phyloP scores from a whole-genome alignment of 37 sponge, comb jelly and placozoan genomes.

The Crambe crambe region DNA sequence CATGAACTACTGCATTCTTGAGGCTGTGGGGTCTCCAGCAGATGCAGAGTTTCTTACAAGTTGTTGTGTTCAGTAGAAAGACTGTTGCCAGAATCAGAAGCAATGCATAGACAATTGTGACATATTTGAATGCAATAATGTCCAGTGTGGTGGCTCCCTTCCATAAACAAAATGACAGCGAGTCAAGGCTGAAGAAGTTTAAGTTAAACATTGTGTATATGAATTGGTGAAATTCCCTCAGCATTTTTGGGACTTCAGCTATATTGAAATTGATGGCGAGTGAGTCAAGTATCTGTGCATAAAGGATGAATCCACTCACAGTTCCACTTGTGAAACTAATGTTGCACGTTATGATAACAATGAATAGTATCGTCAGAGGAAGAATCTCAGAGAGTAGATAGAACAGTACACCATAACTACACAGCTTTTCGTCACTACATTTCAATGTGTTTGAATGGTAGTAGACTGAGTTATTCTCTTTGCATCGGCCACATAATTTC shows the following conservation, averaged over 20 bases:
- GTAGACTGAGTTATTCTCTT: not conserved
- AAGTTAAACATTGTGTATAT: conserved; percentile 13
- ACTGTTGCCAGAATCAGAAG: conserved; percentile 6
- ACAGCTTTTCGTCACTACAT: not conserved
- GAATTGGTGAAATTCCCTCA: not conserved
- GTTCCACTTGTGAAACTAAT: conserved; percentile 18
- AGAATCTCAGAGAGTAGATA: not conserved
- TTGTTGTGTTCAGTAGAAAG: not conserved
- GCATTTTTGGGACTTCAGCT: not conserved
- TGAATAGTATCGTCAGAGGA: conserved; percentile 1
- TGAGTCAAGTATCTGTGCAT: conserved; percentile 7
- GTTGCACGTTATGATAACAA: not conserved
- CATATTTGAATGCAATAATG: conserved; percentile 34
- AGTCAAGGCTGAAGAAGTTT: conserved; percentile 37
- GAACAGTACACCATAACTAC: not conserved
- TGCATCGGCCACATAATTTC: not conserved
- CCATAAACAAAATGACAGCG: conserved; percentile 48
- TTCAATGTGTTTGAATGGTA: not conserved
- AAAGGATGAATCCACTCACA: conserved; percentile 4
- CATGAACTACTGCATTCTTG: conserved; percentile 24
- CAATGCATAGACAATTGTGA: conserved; percentile 37
- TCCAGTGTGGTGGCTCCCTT: conserved; percentile 44
- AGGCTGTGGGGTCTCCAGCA: not conserved
- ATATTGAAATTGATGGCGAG: not conserved
- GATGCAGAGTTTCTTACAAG: not conserved